These are phyloP conservation scores for Prietella phreatophila DNA, from an alignment of 2,113 vertebrate species.

Conservation along the genomic window DNA sequence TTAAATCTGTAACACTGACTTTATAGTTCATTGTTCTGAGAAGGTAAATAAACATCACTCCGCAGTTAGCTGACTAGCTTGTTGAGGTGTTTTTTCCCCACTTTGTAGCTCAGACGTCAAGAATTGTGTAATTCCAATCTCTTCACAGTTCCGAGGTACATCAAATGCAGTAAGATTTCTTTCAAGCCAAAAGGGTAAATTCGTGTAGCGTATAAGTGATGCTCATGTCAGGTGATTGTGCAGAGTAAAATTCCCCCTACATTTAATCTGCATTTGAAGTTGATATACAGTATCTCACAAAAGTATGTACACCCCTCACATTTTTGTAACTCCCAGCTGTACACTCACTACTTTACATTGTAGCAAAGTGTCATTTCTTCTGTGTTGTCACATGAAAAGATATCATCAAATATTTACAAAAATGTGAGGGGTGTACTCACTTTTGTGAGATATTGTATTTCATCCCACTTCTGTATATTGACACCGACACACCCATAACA, in stretches of 20 bases:
- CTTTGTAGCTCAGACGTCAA: background rate
- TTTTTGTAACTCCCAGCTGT: too few species aligned
- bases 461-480: background rate
- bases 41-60: background rate
- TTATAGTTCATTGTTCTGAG: background rate
- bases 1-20: background rate
- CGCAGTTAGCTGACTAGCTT: background rate
- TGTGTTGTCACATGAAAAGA: too few species aligned
- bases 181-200: background rate
- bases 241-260: background rate
- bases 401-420: too few species aligned
- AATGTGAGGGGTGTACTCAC: too few species aligned
- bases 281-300: background rate
- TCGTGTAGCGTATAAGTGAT: background rate
- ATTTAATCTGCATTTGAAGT: background rate
- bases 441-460: background rate
- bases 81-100: background rate
- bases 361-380: too few species aligned
- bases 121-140: background rate
- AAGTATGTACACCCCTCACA: too few species aligned
- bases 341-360: too few species aligned
- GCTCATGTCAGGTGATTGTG: background rate
- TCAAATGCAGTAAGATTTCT: background rate
- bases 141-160: background rate
- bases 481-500: background rate